Percentiles rank a stretch among this genome's conserved stretches.
phyloP scores from a whole-genome alignment of 2,888 invertebrate species.

The Apocheima hispidaria region DNA sequence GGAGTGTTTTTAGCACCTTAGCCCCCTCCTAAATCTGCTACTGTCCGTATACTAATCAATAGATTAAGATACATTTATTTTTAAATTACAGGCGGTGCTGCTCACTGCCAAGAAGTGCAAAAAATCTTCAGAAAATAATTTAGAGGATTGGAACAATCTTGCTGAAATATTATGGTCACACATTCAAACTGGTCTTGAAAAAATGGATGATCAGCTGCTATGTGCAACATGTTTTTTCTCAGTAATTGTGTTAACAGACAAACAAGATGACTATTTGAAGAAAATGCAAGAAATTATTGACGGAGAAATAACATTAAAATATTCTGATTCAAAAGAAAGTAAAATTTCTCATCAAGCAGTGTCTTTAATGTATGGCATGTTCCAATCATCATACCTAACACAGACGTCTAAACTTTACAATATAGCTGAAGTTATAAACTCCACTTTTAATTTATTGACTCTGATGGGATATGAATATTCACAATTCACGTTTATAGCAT shows the following conservation, averaged over 20 bases:
- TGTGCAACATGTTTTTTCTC: conserved; percentile 76
- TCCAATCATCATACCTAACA: conserved; percentile 71
- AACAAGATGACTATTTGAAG: conserved; percentile 58
- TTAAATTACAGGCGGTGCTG: conserved; percentile 65
- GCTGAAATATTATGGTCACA: conserved; percentile 65
- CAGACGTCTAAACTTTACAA: conserved; percentile 36
- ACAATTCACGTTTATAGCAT: conserved; percentile 80
- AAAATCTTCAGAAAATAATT: conserved; percentile 34
- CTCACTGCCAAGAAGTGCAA: conserved; percentile 52
- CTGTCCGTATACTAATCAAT: too few species aligned
- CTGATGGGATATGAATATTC: conserved; percentile 80
- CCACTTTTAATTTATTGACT: conserved; percentile 62
- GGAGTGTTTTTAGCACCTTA: too few species aligned
- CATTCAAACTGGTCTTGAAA: conserved; percentile 58
- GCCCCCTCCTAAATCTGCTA: too few species aligned
- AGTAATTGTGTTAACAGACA: conserved; percentile 55
- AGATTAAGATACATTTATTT: neutral
- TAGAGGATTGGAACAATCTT: conserved; percentile 54
- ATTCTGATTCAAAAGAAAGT: conserved; percentile 40
- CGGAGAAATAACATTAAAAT: conserved; percentile 50
- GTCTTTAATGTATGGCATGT: conserved; percentile 78
- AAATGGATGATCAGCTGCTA: conserved; percentile 75
- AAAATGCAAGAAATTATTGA: conserved; percentile 55
- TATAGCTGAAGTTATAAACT: conserved; percentile 52
- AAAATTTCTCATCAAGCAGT: conserved; percentile 53